phyloP scores from a whole-genome alignment of 2,888 invertebrate species.

The Melanostoma scalare region DNA sequence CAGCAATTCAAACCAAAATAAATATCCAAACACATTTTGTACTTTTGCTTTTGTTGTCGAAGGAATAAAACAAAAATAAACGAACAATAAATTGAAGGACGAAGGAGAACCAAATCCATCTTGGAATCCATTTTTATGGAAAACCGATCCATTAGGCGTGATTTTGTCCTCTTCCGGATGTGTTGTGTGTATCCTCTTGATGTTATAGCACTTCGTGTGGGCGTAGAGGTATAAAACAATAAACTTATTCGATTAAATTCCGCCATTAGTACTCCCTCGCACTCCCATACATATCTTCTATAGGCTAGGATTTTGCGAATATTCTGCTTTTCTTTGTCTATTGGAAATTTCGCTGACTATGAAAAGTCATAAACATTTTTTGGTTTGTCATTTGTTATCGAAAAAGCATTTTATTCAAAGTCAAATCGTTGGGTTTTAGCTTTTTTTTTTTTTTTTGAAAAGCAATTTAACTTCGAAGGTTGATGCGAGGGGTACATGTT shows the following conservation, averaged over 20 bases:
- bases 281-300: background rate
- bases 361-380: too few relatives aligned
- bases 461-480: too few relatives aligned
- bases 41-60: slow-evolving; percentile 18
- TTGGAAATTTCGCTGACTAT: background rate
- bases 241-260: slow-evolving; percentile 67
- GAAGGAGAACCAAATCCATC: slow-evolving; percentile 58
- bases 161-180: slow-evolving; percentile 46
- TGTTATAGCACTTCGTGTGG: slow-evolving; percentile 53
- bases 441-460: too few relatives aligned
- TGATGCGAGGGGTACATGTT: too few relatives aligned
- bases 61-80: slow-evolving; percentile 29
- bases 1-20: slow-evolving; percentile 70
- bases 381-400: too few relatives aligned
- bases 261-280: slow-evolving; percentile 48
- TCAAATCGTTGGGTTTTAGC: too few relatives aligned
- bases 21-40: slow-evolving; percentile 45
- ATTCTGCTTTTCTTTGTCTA: background rate
- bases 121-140: slow-evolving; percentile 63
- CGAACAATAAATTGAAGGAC: slow-evolving; percentile 50
- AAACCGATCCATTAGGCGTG: slow-evolving; percentile 65
- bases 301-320: slow-evolving; percentile 17
- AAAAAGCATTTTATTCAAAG: too few relatives aligned
- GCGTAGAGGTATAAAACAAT: slow-evolving; percentile 57
- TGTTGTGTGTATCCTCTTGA: slow-evolving; percentile 20